These are phyloP conservation scores for Psophia crepitans DNA, from an alignment of 2,113 vertebrate genomes.

Conservation along the genomic window DNA sequence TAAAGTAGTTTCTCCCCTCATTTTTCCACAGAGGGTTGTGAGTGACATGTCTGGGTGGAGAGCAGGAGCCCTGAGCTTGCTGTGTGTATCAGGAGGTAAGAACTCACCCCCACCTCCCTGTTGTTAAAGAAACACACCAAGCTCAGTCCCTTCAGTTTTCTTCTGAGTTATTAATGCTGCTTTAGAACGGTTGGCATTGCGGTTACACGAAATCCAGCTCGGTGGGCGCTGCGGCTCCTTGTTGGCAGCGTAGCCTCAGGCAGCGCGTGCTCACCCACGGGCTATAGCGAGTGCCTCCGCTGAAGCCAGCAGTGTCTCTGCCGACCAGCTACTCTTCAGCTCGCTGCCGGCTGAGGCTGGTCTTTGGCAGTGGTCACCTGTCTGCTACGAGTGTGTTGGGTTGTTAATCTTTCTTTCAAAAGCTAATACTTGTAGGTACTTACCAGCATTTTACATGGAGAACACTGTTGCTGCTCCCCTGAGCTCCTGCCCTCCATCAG, in stretches of 20 bases:
- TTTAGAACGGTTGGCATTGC: not conserved
- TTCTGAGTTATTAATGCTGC: not conserved
- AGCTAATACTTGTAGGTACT: not conserved
- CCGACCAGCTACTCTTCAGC: not conserved
- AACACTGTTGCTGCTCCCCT: not conserved
- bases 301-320: not conserved
- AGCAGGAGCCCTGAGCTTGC: not conserved
- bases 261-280: fast-evolving
- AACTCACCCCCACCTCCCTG: not conserved
- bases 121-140: not conserved
- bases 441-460: not conserved
- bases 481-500: not conserved
- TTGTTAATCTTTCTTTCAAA: not conserved
- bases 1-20: not conserved
- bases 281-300: fast-evolving
- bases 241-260: not conserved
- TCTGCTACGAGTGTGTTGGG: not conserved
- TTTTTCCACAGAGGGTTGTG: not conserved
- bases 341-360: not conserved
- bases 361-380: not conserved
- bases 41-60: fast-evolving
- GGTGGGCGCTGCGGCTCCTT: not conserved
- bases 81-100: not conserved
- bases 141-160: not conserved
- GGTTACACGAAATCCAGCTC: not conserved